Percentiles rank a stretch among this genome's conserved stretches.
These are phyloP conservation scores for Oncorhynchus mykiss DNA, from an alignment of 2,113 vertebrate species.

Conservation along the genomic window DNA sequence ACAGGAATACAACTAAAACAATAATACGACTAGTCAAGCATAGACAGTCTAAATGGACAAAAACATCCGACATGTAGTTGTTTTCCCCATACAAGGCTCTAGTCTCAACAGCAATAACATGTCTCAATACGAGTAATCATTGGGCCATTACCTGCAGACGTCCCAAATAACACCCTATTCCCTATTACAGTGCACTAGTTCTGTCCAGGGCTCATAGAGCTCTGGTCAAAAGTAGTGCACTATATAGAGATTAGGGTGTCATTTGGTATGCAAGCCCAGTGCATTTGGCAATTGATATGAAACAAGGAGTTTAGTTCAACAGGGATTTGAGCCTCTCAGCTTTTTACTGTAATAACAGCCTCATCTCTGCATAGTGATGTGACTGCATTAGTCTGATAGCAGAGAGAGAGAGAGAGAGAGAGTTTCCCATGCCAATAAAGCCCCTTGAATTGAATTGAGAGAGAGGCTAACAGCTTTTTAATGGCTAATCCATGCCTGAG, in stretches of 20 bases:
- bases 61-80: conserved; percentile 41
- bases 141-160: conserved; percentile 60
- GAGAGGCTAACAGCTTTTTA: conserved; percentile 71
- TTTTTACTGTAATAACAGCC: conserved; percentile 64
- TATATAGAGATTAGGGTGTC: no score
- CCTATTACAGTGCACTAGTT: no score
- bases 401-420: no score
- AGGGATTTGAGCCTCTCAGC: conserved; percentile 64
- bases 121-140: conserved; percentile 59
- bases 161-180: no score
- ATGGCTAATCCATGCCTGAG: conserved; percentile 68
- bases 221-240: no score
- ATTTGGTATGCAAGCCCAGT: no score
- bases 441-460: no score
- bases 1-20: conserved; percentile 9
- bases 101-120: conserved; percentile 34
- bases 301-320: conserved; percentile 58
- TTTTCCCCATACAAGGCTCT: conserved; percentile 43
- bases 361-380: conserved; percentile 56
- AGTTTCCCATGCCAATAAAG: no score
- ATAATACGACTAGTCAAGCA: conserved; percentile 25
- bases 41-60: background rate
- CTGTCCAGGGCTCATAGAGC: no score
- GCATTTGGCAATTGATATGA: conserved; percentile 54
- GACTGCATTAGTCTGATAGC: conserved; percentile 65